Evolutionary conservation across 2,797 vertebrate species (phyloP).

Genomic region (Oreortyx pictus): DNA sequence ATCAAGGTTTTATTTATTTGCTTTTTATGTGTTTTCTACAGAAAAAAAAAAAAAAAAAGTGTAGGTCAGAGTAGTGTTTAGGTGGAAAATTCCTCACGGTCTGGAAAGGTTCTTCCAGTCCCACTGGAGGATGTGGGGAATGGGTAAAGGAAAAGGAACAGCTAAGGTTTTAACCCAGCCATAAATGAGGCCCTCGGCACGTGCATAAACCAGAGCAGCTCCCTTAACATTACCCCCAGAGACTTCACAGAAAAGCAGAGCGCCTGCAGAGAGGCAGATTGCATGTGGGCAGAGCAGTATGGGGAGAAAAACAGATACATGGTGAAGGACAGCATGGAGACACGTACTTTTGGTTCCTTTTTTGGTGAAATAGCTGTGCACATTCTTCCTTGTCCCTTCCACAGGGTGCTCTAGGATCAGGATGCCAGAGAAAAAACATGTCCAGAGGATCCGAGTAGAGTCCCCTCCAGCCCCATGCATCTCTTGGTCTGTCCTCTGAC

Average conservation of each 20-base stretch:
- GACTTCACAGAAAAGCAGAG: not conserved
- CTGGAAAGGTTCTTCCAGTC: constrained; percentile 14
- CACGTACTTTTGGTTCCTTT: not conserved
- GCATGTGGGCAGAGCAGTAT: constrained; percentile 50
- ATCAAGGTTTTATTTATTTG: not conserved
- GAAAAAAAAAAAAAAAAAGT: constrained; percentile 43
- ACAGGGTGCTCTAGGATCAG: not conserved
- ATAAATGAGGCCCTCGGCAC: not conserved
- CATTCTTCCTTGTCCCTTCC: not conserved
- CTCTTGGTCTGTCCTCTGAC: not conserved
- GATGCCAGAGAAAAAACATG: rapidly evolving
- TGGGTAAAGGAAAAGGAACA: not conserved
- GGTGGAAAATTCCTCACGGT: constrained; percentile 54
- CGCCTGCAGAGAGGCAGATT: constrained; percentile 26
- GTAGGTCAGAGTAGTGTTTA: constrained; percentile 44
- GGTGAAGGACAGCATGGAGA: not conserved
- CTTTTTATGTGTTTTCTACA: constrained; percentile 28
- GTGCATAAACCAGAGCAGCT: not conserved
- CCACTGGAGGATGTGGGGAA: constrained; percentile 9
- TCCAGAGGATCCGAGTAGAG: not conserved
- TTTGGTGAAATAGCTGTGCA: not conserved
- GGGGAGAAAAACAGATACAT: not conserved
- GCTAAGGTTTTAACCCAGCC: not conserved
- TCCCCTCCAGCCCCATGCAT: rapidly evolving
- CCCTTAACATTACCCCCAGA: not conserved